Percentiles rank a stretch among this genome's conserved stretches.
Evolutionary conservation across 2,797 vertebrate species (phyloP).

Genomic region (Nasua narica): DNA sequence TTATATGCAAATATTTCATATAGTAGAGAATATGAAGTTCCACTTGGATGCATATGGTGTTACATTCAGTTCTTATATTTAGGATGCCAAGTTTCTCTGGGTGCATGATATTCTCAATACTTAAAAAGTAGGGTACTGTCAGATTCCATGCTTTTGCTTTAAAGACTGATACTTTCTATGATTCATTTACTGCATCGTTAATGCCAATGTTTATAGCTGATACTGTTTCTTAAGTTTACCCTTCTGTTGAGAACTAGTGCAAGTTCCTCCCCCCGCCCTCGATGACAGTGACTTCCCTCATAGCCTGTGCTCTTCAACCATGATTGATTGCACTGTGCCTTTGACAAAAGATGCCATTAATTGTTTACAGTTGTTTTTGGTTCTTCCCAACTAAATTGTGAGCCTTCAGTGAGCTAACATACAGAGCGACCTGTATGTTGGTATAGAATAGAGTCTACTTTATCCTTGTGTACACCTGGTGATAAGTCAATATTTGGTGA

Average conservation of each 20-base stretch:
- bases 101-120: background rate
- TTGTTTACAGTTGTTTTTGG: background rate
- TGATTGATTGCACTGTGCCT: too few relatives aligned
- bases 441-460: background rate
- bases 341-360: background rate
- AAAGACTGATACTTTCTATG: background rate
- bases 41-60: background rate
- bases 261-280: background rate
- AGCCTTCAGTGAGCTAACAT: background rate
- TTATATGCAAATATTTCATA: background rate
- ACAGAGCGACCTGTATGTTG: background rate
- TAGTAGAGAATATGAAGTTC: background rate
- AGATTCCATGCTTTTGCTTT: background rate
- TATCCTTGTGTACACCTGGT: too few relatives aligned
- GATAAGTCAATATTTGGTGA: background rate
- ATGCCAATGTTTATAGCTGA: background rate
- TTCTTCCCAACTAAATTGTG: background rate
- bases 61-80: background rate
- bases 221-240: background rate
- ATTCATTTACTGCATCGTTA: background rate
- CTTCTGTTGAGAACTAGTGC: background rate
- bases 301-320: background rate
- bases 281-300: too few relatives aligned
- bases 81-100: background rate
- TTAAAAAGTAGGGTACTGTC: background rate